Conservation (phyloP, 1,140 invertebrate species). For the Wasmannia auropunctata region DNA sequence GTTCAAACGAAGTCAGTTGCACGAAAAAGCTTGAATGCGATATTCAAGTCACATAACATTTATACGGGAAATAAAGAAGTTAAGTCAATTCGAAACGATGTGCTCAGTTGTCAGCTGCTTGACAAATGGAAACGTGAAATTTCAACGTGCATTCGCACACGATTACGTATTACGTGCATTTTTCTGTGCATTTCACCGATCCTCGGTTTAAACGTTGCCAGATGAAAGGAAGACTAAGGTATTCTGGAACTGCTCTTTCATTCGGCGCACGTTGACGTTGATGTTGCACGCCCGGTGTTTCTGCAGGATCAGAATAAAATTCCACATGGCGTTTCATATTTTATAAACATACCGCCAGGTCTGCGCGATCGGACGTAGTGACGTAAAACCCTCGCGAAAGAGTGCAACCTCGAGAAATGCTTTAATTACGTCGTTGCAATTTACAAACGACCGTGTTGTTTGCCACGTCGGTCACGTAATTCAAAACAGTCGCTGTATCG, state of each 20-base stretch:
- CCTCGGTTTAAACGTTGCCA: conserved; percentile 10
- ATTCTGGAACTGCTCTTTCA: conserved; percentile 17
- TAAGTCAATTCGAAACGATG: conserved; percentile 5
- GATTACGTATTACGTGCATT: conserved; percentile 18
- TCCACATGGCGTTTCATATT: neutral
- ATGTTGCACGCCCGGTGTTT: neutral
- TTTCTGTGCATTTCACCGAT: conserved; percentile 20
- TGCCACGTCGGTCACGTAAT: neutral
- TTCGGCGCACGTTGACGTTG: conserved; percentile 25
- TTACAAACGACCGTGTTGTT: neutral
- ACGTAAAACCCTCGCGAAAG: neutral
- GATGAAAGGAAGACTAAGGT: neutral
- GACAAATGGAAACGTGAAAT: conserved; percentile 46
- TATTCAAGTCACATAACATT: neutral
- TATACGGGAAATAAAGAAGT: neutral
- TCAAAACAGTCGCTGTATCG: neutral
- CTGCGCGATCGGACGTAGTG: neutral
- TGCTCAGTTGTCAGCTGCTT: conserved; percentile 14
- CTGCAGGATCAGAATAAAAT: conserved; percentile 42
- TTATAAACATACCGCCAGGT: conserved; percentile 28
- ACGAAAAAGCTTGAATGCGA: neutral
- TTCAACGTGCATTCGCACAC: neutral
- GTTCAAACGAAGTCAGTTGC: neutral
- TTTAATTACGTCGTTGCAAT: conserved; percentile 28
- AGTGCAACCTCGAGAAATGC: neutral